phyloP scores from a whole-genome alignment of 2,797 vertebrate genomes.

The Parambassis ranga region DNA sequence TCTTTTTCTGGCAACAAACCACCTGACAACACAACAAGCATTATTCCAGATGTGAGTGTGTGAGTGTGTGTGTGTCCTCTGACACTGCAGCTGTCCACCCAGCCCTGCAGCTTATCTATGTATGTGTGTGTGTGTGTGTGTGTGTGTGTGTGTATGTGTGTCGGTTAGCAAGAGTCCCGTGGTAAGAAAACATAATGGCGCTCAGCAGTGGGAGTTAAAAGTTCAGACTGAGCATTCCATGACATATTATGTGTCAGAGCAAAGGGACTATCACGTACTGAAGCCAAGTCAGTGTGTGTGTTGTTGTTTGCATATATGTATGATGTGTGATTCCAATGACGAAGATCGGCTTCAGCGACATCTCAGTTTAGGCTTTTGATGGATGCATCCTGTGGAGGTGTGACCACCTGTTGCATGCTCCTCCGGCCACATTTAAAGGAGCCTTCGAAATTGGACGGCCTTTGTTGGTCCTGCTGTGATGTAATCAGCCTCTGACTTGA shows the following conservation, averaged over 20 bases:
- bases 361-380: too few species aligned
- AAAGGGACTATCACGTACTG: slow-evolving; percentile 41
- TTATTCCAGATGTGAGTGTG: slow-evolving; percentile 74
- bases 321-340: too few species aligned
- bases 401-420: too few species aligned
- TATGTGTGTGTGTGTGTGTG: slow-evolving; percentile 16
- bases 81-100: slow-evolving; percentile 63
- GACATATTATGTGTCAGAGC: slow-evolving; percentile 63
- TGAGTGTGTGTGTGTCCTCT: slow-evolving; percentile 30
- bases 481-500: too few species aligned
- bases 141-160: slow-evolving; percentile 10
- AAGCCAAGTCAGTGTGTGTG: not conserved
- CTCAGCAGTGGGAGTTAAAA: slow-evolving; percentile 67
- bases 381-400: too few species aligned
- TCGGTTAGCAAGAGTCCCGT: slow-evolving; percentile 35
- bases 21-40: slow-evolving; percentile 60
- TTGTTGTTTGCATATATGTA: not conserved
- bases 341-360: too few species aligned
- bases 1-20: slow-evolving; percentile 52
- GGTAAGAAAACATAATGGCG: slow-evolving; percentile 46
- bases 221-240: slow-evolving; percentile 68
- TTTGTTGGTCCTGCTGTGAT: too few species aligned
- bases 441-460: too few species aligned
- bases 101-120: slow-evolving; percentile 40
- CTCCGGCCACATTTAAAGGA: too few species aligned